Evolutionary conservation across 2,888 invertebrate species (phyloP), one percentile per base, ranked within the genome.

Genomic region (Argynnis bischoffii): DNA sequence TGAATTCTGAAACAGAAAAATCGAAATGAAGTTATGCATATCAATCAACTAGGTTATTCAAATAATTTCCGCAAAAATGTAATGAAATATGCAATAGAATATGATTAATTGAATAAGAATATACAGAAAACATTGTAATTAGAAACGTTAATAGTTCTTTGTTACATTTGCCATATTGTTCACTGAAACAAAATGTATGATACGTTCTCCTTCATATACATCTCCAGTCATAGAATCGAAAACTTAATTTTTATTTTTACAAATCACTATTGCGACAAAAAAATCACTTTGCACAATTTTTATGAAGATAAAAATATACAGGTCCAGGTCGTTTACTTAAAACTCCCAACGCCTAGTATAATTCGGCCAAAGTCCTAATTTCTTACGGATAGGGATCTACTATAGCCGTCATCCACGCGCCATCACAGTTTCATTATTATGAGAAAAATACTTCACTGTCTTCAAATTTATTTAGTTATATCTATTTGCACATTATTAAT

Each of bases 1-100:
- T 74, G 68, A 73, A 70, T 72, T 77, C 90, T 90, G 88, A 85
- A 90, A 91, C 89, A 91, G 90, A 90, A 92, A 85, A 92, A 91
- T 81, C 84, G 63, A 92, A 90, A 90, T 88, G 82, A 91, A 92
- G 92, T 92, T 92, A 83, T 81, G 81, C 79, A 82, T 79, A 41
- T 75, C 76, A 75, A 72, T 69, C 76, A 87, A 81, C 79, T 87
- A 89, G 89, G 90, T 90, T 90, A 90, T 80, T 85, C 74, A 78
- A 84, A 66, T 81, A 79, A 83, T 63, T 51, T 82, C 82, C 79
- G 69, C 76, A 79, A 82, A 80, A 78, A 79, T 75, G 69, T 59
- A 67, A 35, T 71, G 75, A 76, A 72, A 67, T 66, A 63, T 35
- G 35, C 47, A 71, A 15, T 11, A 8, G 47, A 18, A 50, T 47